phyloP scores from a whole-genome alignment of 2,113 vertebrate species.

The Dendrocopos noguchii region DNA sequence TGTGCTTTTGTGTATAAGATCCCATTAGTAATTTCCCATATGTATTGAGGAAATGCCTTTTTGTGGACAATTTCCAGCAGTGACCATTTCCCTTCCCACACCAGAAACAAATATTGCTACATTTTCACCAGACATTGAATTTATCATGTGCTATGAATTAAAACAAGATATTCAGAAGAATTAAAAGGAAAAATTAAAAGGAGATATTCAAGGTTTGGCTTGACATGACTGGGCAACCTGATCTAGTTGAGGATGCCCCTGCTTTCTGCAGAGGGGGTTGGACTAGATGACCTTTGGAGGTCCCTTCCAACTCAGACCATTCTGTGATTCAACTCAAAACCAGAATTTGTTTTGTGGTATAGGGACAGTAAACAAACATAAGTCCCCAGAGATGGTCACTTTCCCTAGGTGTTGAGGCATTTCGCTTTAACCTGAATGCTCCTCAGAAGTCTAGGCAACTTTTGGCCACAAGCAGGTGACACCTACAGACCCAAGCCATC shows the following conservation, averaged over 20 bases:
- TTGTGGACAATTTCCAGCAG: not conserved
- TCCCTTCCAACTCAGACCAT: too few relatives aligned
- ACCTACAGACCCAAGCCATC: not conserved
- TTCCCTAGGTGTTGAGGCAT: not conserved
- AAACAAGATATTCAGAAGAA: not conserved
- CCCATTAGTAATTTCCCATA: not conserved
- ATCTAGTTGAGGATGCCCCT: too few relatives aligned
- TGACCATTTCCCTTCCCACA: not conserved
- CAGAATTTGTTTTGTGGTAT: not conserved
- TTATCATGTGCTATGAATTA: not conserved
- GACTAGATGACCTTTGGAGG: too few relatives aligned
- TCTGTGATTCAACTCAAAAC: not conserved
- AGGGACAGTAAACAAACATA: not conserved
- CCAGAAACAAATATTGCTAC: not conserved
- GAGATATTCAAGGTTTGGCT: too few relatives aligned
- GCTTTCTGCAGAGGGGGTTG: too few relatives aligned
- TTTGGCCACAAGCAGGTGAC: not conserved
- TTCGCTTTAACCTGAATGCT: not conserved
- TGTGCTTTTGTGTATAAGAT: not conserved
- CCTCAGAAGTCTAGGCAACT: not conserved
- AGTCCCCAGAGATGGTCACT: not conserved
- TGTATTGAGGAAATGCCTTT: not conserved
- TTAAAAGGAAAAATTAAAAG: too few relatives aligned
- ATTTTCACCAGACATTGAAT: not conserved
- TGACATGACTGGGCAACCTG: too few relatives aligned